Evolutionary conservation across 2,888 invertebrate genomes (phyloP), one percentile per base, ranked within the genome.

Genomic region (Melieria omissa): DNA sequence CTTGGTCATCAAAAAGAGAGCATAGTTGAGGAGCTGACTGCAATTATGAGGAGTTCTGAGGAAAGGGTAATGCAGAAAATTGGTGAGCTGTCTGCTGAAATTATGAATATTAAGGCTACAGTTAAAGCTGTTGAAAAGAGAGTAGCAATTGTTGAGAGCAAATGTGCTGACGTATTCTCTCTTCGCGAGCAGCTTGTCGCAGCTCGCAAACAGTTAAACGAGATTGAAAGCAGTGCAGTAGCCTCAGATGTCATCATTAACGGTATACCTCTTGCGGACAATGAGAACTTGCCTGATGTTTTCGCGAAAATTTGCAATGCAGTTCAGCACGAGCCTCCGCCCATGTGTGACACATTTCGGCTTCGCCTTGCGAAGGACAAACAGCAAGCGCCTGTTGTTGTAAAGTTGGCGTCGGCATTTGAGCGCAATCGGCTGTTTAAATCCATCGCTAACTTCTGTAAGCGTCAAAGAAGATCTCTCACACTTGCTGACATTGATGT

Each of bases 391-490:
- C 55, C 45, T 44, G 47, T 57, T 42, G 45, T 65, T 65, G 57
- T 46, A 14, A 57, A 66, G 44, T 47, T 66, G 14, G 3, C 16
- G 10, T 29, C 16, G 6, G 58, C 58, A 7, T 58, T 44, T 58
- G 58, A 58, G 12, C 6, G 58, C 45, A 65, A 44, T 44, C 55
- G 55, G 16, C 64, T 64, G 3, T 16, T 49, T 8, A 64, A 64
- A 49, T 47, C 64, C n/a, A 49, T 64, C 9, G 64, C 44, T 7
- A 44, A 8, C 4, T 44, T 54, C n/a, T 65, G 10, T 9, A 65
- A 65, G 10, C 7, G 10, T 3, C 41, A 54, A 1, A 65, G 54
- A 42, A 65, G 65, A 49, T 47, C 49, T 5, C 41, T 64, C 9
- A 4, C 16, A 42, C 65, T 44, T 44, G 49, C 54, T 54, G 52